Base-by-base conservation (phyloP, 2,113 vertebrate genomes). In the Perca flavescens region DNA sequence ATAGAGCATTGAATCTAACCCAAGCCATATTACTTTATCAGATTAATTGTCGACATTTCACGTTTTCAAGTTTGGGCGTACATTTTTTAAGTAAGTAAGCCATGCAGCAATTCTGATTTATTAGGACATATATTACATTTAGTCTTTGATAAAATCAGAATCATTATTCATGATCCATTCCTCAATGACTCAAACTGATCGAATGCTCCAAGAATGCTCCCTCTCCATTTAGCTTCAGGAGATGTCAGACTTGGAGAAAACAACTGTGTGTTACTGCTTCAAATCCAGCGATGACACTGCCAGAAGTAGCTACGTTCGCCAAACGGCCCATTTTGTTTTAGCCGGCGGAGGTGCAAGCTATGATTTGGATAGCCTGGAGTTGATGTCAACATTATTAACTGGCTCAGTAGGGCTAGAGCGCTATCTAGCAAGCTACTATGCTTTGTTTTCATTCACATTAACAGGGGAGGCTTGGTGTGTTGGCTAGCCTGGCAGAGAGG, bases 1-100 rank as follows among this genome's bases (percentile, higher is more conserved):
- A 76, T 50, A 79, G 77, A 82, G 86, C 86, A 80, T 83, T 15
- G 88, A 86, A 76, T 90, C 88, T 78, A 81, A 83, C 83, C 85
- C 77, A 2, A 60, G 64, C 71, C 58, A 5, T 76, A 75, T 85
- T 65, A 88, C 87, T 89, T 78, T 31, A 88, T 88, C 89, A 86
- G 83, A 89, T 89, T 86, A 85, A 91, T 84, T 69, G 46, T 6
- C n/a, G 62, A 54, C 43, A 74, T 82, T 67, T 89, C 79, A 73
- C 77, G 25, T 25, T 25, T 86, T 70, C 77, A 60, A 78, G 74
- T 54, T 75, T n/a, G 52, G 72, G 31, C 69, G 40, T 64, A 81
- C 31, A 5, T 77, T 49, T 80, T 60, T 80, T 76, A 63, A 43
- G 2, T 77, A 63, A 62, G 62, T 49, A 67, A 47, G 66, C 77